Evolutionary conservation across 2,113 vertebrate genomes (phyloP), one percentile per base, ranked within the genome.

Genomic region (Coreoperca whiteheadi): DNA sequence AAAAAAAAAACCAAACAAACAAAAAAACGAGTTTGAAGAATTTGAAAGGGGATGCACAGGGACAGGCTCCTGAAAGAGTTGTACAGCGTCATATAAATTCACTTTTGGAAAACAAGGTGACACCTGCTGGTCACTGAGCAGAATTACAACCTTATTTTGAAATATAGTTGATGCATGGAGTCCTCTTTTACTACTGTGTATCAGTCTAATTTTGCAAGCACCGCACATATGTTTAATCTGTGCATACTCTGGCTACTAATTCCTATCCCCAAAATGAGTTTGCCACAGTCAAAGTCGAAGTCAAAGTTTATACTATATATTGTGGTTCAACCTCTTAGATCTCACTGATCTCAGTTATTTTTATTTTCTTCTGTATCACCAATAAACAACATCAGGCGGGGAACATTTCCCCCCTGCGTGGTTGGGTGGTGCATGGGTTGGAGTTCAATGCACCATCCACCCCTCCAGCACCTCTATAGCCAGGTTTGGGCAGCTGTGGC

Each of bases 61-160:
- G 51, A 41, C 28, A 63, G n/a, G n/a, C n/a, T n/a, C n/a, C 54
- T 60, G 43, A 39, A 32, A 39, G 74, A 63, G 54, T 68, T 82
- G 60, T 1, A 7, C 57, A 56, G n/a, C 14, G 8, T 34, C 14
- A n/a, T 0, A 9, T 16, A 23, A 30, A 6, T 21, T 12, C 32
- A 65, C 60, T n/a, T 32, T 54, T 43, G 21, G 25, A 46, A 20
- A 83, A 8, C 11, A 54, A 28, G 25, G 30, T 0, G 82, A 74
- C 89, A 89, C 60, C 87, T 89, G 77, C 85, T 89, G 87, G 77
- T 21, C 60, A 76, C 8, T 39, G 46, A 23, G 2, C 6, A 37
- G 6, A 54, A 84, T 20, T 77, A 72, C 79, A 90, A 8, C 63
- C 74, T 11, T 8, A 12, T 48, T 39, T 4, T 43, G 0, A 51